phyloP scores from a whole-genome alignment of 2,113 vertebrate species.

The Sebastes schlegelii region DNA sequence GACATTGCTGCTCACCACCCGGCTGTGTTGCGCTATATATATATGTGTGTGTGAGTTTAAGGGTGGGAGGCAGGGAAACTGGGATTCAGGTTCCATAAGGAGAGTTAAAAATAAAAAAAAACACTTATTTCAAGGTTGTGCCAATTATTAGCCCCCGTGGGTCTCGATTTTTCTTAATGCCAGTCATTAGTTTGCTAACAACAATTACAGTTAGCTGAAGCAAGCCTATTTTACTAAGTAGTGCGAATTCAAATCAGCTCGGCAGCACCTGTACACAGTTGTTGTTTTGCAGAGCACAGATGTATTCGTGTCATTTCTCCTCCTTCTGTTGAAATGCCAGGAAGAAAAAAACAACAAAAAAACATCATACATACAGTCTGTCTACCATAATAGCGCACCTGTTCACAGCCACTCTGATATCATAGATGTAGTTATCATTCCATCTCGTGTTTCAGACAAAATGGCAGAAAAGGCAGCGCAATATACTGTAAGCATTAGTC shows the following conservation, averaged over 20 bases:
- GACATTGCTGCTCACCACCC: constrained; percentile 52
- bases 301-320: constrained; percentile 63
- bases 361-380: constrained; percentile 68
- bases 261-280: constrained; percentile 62
- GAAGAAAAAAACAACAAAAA: not conserved
- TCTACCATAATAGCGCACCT: constrained; percentile 73
- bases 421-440: constrained; percentile 66
- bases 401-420: constrained; percentile 66
- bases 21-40: constrained; percentile 21
- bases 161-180: constrained; percentile 8
- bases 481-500: constrained; percentile 18
- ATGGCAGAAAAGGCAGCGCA: constrained; percentile 34
- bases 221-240: constrained; percentile 15
- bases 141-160: not conserved
- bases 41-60: not conserved
- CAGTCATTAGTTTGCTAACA: constrained; percentile 35
- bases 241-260: constrained; percentile 59
- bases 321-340: constrained; percentile 62
- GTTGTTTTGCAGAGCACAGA: constrained; percentile 63
- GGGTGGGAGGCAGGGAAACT: not conserved
- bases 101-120: constrained; percentile 5
- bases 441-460: constrained; percentile 56
- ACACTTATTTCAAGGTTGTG: not conserved
- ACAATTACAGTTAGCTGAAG: constrained; percentile 31
- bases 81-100: constrained; percentile 12